Evolutionary conservation across 2,888 invertebrate species (phyloP).

Genomic region (Amblyjoppa fuscipennis): DNA sequence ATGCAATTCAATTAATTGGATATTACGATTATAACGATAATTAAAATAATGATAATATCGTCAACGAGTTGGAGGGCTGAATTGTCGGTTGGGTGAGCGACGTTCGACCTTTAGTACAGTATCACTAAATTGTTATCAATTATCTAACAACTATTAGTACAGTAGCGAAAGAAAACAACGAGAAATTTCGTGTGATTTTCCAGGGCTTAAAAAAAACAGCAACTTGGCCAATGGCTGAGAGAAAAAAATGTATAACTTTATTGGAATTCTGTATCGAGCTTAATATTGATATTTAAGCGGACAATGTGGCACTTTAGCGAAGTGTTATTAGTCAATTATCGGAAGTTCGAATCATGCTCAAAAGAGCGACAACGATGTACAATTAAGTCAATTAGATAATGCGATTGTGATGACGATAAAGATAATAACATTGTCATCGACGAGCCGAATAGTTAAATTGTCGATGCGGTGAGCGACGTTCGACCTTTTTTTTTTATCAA

Average conservation of each 20-base stretch:
- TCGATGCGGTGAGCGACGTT: conserved; percentile 66
- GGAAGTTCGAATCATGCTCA: background rate
- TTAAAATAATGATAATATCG: conserved; percentile 29
- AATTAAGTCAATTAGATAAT: background rate
- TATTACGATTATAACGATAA: too few relatives aligned
- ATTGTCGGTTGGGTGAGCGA: too few relatives aligned
- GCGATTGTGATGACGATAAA: background rate
- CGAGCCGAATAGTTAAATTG: conserved; percentile 43
- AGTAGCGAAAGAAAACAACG: background rate
- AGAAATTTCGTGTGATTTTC: background rate
- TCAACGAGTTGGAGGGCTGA: too few relatives aligned
- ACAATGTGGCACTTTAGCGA: conserved; percentile 8
- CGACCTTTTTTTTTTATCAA: conserved; percentile 65
- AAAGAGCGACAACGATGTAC: background rate
- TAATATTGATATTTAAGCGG: background rate
- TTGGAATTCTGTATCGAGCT: background rate
- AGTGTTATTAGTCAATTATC: background rate
- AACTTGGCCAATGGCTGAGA: background rate
- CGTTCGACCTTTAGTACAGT: too few relatives aligned
- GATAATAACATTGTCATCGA: conserved; percentile 12
- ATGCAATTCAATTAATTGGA: too few relatives aligned
- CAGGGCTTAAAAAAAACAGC: background rate
- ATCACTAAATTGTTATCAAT: too few relatives aligned
- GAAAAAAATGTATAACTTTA: background rate
- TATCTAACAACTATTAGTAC: background rate